Evolutionary conservation across 2,113 vertebrate genomes (phyloP), one percentile per base, ranked within the genome.

Genomic region (Martes martes): DNA sequence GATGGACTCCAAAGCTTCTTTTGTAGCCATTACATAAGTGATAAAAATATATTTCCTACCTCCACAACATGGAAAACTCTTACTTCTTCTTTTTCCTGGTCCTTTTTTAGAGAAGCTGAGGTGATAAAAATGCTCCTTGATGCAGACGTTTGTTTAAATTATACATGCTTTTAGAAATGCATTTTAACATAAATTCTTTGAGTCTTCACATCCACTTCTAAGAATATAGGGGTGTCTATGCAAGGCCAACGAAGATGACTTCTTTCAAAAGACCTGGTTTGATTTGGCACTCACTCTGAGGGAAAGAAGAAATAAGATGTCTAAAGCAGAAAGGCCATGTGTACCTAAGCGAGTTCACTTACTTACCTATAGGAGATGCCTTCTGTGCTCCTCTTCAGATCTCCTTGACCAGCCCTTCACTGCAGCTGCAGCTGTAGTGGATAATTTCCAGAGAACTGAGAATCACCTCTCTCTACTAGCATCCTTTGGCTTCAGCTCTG

Each of bases 1-100:
- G 45, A 97, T 23, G 47, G 57, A 4, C 73, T 85, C 71, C 96
- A 93, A 39, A n/a, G 4, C 73, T 96, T 94, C 95, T 67, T 76
- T 80, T 96, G 91, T 16, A 57, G 24, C 63, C 90, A 94, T 84
- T 69, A 74, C 24, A 52, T 57, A 89, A 97, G 93, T 69, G 84
- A 96, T 73, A 94, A 98, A 98, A 97, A 97, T 50, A 94, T 1
- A 69, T 94, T 97, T 94, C 80, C 87, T 59, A 88, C 85, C 69
- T 96, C 90, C 42, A 98, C 93, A 95, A 92, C 96, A 96, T 81
- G 97, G 89, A 97, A 98, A 95, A 96, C 95, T 86, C 97, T 97
- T 63, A 91, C 42, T 33, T 42, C 63, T 94, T 89, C 69, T 92
- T 90, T 90, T 92, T 76, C 9, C 73, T 96, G 57, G 47, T 11